These are phyloP conservation scores for Zonotrichia leucophrys DNA, from an alignment of 2,113 vertebrate genomes.

Conservation along the genomic window DNA sequence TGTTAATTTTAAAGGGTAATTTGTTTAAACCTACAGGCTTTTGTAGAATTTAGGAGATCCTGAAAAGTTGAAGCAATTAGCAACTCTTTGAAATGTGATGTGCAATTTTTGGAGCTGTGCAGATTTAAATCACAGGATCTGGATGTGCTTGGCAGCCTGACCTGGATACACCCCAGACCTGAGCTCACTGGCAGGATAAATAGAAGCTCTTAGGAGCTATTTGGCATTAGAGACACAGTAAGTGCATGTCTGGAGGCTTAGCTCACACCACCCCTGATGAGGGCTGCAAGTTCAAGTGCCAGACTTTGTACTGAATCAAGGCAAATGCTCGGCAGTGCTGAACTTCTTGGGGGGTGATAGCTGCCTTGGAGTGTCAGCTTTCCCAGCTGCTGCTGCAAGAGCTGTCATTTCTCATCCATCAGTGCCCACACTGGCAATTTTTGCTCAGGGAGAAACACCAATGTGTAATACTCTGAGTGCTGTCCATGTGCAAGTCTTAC, in stretches of 20 bases:
- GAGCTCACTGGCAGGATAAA: background rate
- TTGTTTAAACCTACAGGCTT: background rate
- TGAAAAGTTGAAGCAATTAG: background rate
- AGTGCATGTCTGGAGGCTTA: background rate
- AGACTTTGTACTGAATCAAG: background rate
- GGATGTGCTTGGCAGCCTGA: background rate
- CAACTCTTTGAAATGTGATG: background rate
- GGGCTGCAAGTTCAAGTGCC: background rate
- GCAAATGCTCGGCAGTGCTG: background rate
- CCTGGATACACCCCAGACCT: background rate
- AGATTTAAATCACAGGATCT: background rate
- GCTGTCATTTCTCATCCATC: background rate
- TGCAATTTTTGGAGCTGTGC: background rate
- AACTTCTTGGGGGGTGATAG: background rate
- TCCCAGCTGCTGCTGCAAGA: background rate
- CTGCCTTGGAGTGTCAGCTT: background rate
- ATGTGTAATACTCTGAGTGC: background rate
- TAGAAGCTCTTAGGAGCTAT: background rate
- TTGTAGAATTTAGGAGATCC: constrained; percentile 16
- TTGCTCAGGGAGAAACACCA: background rate
- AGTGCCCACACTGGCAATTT: background rate
- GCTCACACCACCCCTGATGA: background rate
- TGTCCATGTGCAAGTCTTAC: background rate
- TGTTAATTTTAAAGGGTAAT: constrained; percentile 33
- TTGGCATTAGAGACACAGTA: background rate